These are phyloP conservation scores for Margaritifera margaritifera DNA, from an alignment of 2,888 invertebrate genomes.

Conservation along the genomic window DNA sequence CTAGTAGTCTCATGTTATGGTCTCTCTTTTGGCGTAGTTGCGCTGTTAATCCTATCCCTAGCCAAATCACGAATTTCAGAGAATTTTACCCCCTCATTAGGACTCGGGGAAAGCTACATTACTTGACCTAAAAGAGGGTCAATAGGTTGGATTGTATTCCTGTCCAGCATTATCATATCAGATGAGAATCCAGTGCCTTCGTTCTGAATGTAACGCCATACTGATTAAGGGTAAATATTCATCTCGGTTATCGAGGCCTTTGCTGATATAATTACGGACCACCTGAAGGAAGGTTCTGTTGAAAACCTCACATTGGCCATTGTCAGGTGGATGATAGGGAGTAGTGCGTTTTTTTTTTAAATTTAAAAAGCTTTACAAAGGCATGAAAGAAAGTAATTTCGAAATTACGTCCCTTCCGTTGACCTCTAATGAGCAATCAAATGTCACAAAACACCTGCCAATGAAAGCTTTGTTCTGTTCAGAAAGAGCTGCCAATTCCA, in stretches of 20 bases:
- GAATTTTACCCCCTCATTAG: too few relatives aligned
- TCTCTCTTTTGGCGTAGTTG: too few relatives aligned
- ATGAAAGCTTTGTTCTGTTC: conserved; percentile 11
- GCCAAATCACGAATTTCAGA: too few relatives aligned
- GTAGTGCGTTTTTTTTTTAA: conserved; percentile 16
- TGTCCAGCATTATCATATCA: conserved; percentile 7
- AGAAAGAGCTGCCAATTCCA: conserved; percentile 14
- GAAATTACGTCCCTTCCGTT: conserved; percentile 24
- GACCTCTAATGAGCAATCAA: conserved; percentile 28
- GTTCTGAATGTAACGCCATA: conserved; percentile 8
- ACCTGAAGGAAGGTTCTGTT: conserved; percentile 5
- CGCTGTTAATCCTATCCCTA: too few relatives aligned
- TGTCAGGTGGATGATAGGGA: conserved; percentile 13
- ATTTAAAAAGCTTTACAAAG: conserved; percentile 17
- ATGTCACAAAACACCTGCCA: conserved; percentile 14
- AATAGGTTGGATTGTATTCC: conserved; percentile 5
- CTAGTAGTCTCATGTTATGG: too few relatives aligned
- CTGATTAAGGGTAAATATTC: neutral
- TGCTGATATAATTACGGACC: conserved; percentile 1
- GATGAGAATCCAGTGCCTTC: neutral
- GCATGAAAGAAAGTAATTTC: conserved; percentile 13
- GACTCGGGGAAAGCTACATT: too few relatives aligned
- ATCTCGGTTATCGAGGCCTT: neutral
- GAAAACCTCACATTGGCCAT: conserved; percentile 8
- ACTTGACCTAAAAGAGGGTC: neutral